These are phyloP conservation scores for Pomatostomus ruficeps DNA, from an alignment of 2,113 vertebrate species.

Conservation along the genomic window DNA sequence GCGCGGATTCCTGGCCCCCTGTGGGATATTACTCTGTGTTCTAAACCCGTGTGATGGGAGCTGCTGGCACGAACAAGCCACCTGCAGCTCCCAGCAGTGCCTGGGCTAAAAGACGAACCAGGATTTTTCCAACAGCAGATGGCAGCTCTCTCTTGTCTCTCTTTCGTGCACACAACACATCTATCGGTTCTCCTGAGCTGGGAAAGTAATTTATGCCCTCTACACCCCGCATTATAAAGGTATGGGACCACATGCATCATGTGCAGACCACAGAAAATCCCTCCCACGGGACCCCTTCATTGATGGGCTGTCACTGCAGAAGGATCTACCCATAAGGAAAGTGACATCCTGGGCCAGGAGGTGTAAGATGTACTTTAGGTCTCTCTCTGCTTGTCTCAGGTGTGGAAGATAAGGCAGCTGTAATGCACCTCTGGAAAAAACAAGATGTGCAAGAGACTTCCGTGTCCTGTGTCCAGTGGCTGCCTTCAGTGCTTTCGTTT, in stretches of 20 bases:
- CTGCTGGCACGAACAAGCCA: not conserved
- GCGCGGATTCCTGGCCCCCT: not conserved
- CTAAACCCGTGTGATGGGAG: not conserved
- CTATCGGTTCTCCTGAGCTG: not conserved
- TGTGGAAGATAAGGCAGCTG: not conserved
- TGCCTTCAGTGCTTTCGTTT: not conserved
- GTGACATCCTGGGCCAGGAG: not conserved
- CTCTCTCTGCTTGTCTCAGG: not conserved
- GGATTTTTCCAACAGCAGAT: conserved; percentile 46
- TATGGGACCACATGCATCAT: not conserved
- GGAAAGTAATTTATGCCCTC: not conserved
- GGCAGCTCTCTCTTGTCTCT: conserved; percentile 49
- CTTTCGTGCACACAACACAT: not conserved
- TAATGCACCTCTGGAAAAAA: not conserved
- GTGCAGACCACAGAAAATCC: not conserved
- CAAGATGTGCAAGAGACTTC: not conserved
- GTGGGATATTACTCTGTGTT: not conserved
- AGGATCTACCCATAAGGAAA: not conserved
- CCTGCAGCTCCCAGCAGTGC: not conserved
- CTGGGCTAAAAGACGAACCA: not conserved
- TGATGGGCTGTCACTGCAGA: not conserved
- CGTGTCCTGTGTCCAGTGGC: not conserved
- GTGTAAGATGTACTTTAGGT: not conserved
- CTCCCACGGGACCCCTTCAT: not conserved
- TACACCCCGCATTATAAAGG: not conserved